Evolutionary conservation across 2,888 invertebrate genomes (phyloP).

Genomic region (Stegophylla sp.): DNA sequence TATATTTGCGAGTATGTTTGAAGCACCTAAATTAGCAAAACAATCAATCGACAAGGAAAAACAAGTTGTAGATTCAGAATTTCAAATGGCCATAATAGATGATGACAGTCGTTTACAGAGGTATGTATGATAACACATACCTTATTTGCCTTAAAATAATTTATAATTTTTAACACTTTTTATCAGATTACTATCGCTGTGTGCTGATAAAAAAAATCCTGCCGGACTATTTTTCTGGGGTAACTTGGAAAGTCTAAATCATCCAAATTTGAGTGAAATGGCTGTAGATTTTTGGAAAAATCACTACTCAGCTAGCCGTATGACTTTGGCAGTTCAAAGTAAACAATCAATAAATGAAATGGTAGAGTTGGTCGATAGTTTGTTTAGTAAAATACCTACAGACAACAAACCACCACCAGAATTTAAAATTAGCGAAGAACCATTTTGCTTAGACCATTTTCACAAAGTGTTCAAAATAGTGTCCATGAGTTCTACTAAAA

Average conservation of each 20-base stretch:
- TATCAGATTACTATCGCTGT: conserved; percentile 46
- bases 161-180: conserved; percentile 22
- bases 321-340: conserved; percentile 77
- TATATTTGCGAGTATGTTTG: conserved; percentile 87
- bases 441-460: conserved; percentile 72
- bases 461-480: conserved; percentile 77
- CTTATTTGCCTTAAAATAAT: background rate
- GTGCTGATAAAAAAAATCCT: conserved; percentile 65
- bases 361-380: conserved; percentile 72
- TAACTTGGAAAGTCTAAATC: conserved; percentile 76
- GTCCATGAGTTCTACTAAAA: conserved; percentile 75
- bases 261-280: conserved; percentile 73
- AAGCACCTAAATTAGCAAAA: conserved; percentile 82
- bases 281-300: conserved; percentile 77
- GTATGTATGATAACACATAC: conserved; percentile 27
- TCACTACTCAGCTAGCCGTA: conserved; percentile 86
- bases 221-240: conserved; percentile 82
- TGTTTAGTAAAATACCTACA: conserved; percentile 74
- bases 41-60: conserved; percentile 86
- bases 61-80: conserved; percentile 90
- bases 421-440: conserved; percentile 68
- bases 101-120: conserved; percentile 52
- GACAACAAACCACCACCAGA: conserved; percentile 73
- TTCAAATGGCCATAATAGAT: conserved; percentile 67
- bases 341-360: conserved; percentile 72